phyloP scores from a whole-genome alignment of 2,113 vertebrate species.

The Gopherus flavomarginatus region DNA sequence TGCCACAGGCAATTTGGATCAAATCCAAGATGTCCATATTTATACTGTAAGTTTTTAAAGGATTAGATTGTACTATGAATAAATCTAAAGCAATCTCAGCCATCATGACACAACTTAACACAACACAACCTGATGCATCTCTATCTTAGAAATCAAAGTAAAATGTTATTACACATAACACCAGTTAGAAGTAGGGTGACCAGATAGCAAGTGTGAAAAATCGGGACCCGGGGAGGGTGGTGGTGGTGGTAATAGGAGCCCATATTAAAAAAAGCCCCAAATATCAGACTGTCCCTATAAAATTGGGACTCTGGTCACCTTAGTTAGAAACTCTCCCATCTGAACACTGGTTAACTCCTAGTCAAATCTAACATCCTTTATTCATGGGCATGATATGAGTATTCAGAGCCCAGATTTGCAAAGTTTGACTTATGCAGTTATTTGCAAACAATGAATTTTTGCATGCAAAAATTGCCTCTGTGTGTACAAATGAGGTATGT shows the following conservation, averaged over 20 bases:
- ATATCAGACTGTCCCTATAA: no score
- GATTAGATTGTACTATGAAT: not conserved
- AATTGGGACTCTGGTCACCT: no score
- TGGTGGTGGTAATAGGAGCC: no score
- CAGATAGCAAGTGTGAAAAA: no score
- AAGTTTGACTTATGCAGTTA: not conserved
- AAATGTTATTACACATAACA: not conserved
- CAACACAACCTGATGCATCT: not conserved
- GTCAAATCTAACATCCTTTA: not conserved
- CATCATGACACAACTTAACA: not conserved
- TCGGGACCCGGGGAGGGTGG: no score
- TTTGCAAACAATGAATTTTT: not conserved
- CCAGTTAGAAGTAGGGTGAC: not conserved
- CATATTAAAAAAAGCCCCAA: no score
- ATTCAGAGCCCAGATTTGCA: not conserved
- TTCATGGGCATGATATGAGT: not conserved
- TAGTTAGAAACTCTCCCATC: not conserved
- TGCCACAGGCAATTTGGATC: constrained; percentile 61
- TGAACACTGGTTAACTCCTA: not conserved
- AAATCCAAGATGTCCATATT: not conserved
- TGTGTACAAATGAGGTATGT: not conserved
- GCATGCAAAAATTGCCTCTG: not conserved
- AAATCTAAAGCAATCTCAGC: not conserved
- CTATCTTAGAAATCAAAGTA: not conserved
- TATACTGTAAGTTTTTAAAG: not conserved